Evolutionary conservation across 2,113 vertebrate genomes (phyloP).

Genomic region (Azemiops feae): DNA sequence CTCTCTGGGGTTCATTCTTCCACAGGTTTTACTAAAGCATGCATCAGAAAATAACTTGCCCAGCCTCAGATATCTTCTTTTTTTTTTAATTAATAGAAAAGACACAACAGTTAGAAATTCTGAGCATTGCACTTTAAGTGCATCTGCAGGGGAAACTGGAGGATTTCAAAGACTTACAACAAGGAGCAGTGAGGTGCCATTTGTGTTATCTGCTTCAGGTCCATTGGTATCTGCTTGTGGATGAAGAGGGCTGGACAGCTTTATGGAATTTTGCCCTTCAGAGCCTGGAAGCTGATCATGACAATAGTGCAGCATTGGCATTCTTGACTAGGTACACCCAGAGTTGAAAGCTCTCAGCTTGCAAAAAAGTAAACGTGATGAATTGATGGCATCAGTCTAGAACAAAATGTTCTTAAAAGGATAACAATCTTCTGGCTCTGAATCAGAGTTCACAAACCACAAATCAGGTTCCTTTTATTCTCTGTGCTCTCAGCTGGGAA

Average conservation of each 20-base stretch:
- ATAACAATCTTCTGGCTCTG: conserved; percentile 50
- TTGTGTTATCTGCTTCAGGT: background rate
- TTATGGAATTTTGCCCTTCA: background rate
- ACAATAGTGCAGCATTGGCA: background rate
- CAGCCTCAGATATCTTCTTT: background rate
- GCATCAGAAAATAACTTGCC: background rate
- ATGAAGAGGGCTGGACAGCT: background rate
- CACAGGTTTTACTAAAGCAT: background rate
- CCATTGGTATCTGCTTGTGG: background rate
- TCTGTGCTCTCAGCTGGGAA: conserved; percentile 48
- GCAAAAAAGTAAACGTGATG: conserved; percentile 43
- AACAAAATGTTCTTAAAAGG: conserved; percentile 48
- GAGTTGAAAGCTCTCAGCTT: conserved; percentile 24
- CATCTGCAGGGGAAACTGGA: background rate
- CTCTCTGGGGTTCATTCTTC: background rate
- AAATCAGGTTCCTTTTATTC: conserved; percentile 51
- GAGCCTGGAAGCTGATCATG: background rate
- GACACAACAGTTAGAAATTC: background rate
- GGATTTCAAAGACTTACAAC: background rate
- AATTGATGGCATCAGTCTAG: conserved; percentile 31
- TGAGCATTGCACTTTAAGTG: background rate
- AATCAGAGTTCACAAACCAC: conserved; percentile 50
- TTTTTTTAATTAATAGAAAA: background rate
- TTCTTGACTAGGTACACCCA: background rate
- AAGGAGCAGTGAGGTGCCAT: background rate